Conservation (phyloP, 2,113 vertebrate species). For the Butorides virescens region DNA sequence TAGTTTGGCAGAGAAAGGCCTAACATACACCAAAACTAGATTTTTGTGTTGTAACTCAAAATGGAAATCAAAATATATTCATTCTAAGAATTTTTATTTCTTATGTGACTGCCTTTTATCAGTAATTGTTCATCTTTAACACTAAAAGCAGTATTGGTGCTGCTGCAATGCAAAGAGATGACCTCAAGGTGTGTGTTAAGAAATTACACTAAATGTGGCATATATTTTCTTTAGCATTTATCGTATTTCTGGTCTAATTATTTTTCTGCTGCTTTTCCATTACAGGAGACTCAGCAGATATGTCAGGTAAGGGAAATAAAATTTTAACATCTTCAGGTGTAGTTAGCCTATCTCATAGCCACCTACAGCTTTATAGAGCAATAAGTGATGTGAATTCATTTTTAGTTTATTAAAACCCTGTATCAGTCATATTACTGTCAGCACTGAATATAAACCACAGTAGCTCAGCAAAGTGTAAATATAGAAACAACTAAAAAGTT, state of each 20-base stretch:
- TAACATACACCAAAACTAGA: neutral
- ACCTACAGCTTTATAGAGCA: neutral
- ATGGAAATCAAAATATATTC: neutral
- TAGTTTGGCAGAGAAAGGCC: neutral
- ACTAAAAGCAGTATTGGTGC: neutral
- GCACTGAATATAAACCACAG: neutral
- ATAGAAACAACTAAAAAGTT: neutral
- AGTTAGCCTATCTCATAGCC: constrained; percentile 38
- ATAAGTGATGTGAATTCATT: constrained; percentile 22
- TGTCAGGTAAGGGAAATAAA: constrained; percentile 90
- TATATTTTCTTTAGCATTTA: constrained; percentile 53
- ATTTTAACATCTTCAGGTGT: constrained; percentile 60
- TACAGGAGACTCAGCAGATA: constrained; percentile 96
- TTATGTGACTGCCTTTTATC: neutral
- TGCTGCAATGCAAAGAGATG: constrained; percentile 15
- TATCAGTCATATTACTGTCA: constrained; percentile 17
- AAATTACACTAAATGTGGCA: constrained; percentile 41
- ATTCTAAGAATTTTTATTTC: neutral
- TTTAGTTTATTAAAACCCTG: constrained; percentile 2
- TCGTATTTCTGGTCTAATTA: constrained; percentile 66
- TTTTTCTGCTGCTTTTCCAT: constrained; percentile 75
- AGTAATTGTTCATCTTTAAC: neutral
- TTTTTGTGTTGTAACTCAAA: neutral
- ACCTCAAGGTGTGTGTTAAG: constrained; percentile 24
- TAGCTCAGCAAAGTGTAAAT: constrained; percentile 11